Evolutionary conservation across 2,113 vertebrate genomes (phyloP), one percentile per base, ranked within the genome.

Genomic region (Rhabdomys dilectus): DNA sequence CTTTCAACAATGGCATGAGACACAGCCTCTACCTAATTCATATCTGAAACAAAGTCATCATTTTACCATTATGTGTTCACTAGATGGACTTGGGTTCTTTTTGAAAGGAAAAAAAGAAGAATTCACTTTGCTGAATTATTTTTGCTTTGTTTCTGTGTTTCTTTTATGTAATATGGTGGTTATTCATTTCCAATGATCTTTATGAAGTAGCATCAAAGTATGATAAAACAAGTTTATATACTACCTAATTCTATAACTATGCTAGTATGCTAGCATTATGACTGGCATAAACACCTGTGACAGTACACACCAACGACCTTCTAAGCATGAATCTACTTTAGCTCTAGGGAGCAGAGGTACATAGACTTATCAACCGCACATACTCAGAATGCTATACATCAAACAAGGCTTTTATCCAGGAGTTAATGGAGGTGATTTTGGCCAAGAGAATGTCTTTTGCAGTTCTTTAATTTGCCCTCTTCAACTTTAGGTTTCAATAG

Each of bases 211-310:
- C 85, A 95, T 82, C 21, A 68, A 89, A 92, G 53, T 19, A 56
- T 73, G 88, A 76, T 88, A 82, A 58, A 51, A 87, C 51, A 72
- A 77, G 29, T 70, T 95, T 88, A 76, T n/a, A 77, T 42, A 36
- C 7, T 88, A 53, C 26, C n/a, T 75, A 90, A 77, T 89, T 66
- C 13, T 84, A n/a, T 64, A 77, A 89, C 72, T 72, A 80, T 81
- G 51, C 70, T 93, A 51, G 64, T 72, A 80, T 81, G 51, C 70
- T 93, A 51, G 64, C n/a, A 51, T 88, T 75, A 51, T 82, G 84
- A 73, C 39, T 56, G 42, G 11, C 15, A 75, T 45, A 66, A 91
- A 72, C 34, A 85, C 13, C 17, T 85, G 75, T 72, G 75, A 73
- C 21, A 89, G 66, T 36, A 68, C 85, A 70, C 3, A 39, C 17